A percentile compares a stretch with the other conserved stretches of the same genome.
Conservation (phyloP, 2,797 vertebrate genomes). For the Ptychobarbus kaznakovi region DNA sequence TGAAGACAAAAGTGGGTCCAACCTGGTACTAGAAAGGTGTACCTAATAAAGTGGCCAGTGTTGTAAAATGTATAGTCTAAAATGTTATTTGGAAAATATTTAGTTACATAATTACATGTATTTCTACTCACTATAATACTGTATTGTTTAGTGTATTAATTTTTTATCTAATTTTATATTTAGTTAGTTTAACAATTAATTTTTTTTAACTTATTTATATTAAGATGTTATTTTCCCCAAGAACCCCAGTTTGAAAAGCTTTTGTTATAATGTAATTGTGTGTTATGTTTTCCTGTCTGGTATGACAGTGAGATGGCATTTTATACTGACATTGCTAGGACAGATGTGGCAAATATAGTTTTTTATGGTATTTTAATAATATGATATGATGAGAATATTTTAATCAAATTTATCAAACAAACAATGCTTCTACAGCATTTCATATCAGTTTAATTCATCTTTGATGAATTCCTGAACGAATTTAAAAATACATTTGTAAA, state of each 20-base stretch:
- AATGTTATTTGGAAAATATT: neutral
- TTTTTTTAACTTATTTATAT: neutral
- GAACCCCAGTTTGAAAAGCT: neutral
- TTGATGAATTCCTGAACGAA: neutral
- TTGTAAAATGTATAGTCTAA: neutral
- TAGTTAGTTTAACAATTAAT: neutral
- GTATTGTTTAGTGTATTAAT: neutral
- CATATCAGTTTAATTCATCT: neutral
- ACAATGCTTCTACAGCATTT: neutral
- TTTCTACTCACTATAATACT: neutral
- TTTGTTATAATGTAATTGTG: neutral
- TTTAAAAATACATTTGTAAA: neutral
- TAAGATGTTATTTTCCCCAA: neutral
- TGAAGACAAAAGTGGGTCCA: too few relatives aligned
- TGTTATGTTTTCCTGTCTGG: neutral
- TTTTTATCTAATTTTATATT: neutral
- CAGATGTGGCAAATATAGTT: neutral
- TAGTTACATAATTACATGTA: too few relatives aligned
- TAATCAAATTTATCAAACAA: neutral
- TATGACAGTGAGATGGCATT: neutral
- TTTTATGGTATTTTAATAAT: neutral
- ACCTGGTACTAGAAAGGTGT: too few relatives aligned
- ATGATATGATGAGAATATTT: neutral
- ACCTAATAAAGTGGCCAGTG: too few relatives aligned
- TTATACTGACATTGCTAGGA: too few relatives aligned